Evolutionary conservation across 2,113 vertebrate genomes (phyloP).

Genomic region (Seriola aureovittata): DNA sequence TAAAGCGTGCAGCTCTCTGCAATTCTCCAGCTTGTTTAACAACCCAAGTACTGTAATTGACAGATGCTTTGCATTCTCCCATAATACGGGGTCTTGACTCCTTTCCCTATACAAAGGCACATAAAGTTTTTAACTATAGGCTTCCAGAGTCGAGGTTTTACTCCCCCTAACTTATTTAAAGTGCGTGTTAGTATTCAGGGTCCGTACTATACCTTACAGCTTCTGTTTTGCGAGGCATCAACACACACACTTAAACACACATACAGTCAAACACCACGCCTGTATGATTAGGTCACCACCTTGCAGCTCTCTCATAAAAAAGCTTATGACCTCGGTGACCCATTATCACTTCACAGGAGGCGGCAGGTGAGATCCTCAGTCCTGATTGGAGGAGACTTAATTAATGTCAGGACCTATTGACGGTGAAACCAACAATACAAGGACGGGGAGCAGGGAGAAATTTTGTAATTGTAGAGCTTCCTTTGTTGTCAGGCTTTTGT

Average conservation of each 20-base stretch:
- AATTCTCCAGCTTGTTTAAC: constrained; percentile 34
- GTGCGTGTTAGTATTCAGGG: constrained; percentile 9
- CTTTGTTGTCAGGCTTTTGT: not conserved
- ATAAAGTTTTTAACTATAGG: not conserved
- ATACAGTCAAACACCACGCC: not conserved
- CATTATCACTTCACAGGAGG: not conserved
- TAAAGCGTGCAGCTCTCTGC: constrained; percentile 39
- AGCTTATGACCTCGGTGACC: constrained; percentile 5
- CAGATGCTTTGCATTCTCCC: constrained; percentile 10
- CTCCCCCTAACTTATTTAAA: constrained; percentile 12
- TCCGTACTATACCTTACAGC: not conserved
- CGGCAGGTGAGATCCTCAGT: not conserved
- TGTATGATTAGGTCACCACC: not conserved
- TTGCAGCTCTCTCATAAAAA: constrained; percentile 6
- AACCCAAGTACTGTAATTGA: constrained; percentile 23
- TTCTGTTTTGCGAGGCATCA: not conserved
- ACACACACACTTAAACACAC: constrained; percentile 1
- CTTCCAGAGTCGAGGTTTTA: constrained; percentile 21
- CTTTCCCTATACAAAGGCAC: not conserved
- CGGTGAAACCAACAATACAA: not conserved
- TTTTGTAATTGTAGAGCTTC: not conserved
- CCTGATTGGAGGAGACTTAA: constrained; percentile 32
- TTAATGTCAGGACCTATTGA: constrained; percentile 37
- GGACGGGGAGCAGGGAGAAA: not conserved
- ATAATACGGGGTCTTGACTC: constrained; percentile 6